These are phyloP conservation scores for Aix galericulata DNA, from an alignment of 2,113 vertebrate species.

Conservation along the genomic window DNA sequence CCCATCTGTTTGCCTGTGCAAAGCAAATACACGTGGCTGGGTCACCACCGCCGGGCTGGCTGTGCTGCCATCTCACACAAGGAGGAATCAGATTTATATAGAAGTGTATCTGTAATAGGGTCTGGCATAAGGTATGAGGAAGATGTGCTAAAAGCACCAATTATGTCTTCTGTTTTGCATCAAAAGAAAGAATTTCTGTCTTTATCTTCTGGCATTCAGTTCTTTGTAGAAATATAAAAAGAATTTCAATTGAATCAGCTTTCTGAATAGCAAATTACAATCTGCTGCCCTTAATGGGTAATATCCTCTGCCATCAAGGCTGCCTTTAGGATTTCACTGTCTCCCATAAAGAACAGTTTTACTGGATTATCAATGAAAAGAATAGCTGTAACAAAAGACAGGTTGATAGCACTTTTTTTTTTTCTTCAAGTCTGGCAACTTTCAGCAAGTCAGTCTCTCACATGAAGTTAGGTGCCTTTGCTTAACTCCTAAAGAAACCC, in stretches of 20 bases:
- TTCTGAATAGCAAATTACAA: background rate
- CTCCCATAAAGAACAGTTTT: background rate
- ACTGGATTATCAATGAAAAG: background rate
- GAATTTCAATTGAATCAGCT: background rate
- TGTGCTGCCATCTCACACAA: accelerated
- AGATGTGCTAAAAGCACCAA: background rate
- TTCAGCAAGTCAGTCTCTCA: background rate
- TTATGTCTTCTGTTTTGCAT: background rate
- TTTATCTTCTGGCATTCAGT: background rate
- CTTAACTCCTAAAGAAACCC: background rate
- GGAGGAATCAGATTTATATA: background rate
- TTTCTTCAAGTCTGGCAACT: background rate
- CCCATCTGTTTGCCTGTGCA: background rate
- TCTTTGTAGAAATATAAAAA: background rate
- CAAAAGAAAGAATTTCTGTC: background rate
- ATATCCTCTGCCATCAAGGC: background rate
- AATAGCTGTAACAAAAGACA: background rate
- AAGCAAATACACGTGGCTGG: accelerated
- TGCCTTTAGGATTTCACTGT: background rate
- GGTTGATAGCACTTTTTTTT: background rate
- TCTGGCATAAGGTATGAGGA: background rate
- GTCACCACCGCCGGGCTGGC: accelerated
- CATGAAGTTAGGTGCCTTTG: background rate
- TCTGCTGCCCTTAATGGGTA: background rate
- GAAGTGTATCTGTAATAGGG: background rate